Percentiles rank a stretch among this genome's conserved stretches.
phyloP scores from a whole-genome alignment of 2,888 invertebrate species.

The Epistrophe eligans region DNA sequence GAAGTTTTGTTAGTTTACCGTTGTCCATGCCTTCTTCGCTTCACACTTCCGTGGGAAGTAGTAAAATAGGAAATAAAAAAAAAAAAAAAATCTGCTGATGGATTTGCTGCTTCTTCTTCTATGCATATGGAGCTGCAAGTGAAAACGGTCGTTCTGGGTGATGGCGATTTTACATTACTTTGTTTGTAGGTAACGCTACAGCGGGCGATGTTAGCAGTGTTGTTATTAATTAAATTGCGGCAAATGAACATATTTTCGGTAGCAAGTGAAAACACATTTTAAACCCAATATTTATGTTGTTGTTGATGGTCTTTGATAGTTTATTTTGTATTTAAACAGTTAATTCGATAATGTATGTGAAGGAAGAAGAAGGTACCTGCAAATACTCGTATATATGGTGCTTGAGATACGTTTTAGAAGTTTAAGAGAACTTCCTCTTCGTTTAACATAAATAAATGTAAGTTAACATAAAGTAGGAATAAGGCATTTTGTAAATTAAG shows the following conservation, averaged over 20 bases:
- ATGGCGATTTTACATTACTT: neutral
- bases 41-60: slow-evolving; percentile 69
- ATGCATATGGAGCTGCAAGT: neutral
- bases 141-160: neutral
- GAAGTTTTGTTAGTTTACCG: slow-evolving; percentile 70
- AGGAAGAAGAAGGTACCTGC: neutral
- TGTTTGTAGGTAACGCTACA: neutral
- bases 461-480: too few relatives aligned
- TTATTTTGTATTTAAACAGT: slow-evolving; percentile 37
- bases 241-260: slow-evolving; percentile 56
- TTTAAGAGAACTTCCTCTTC: neutral
- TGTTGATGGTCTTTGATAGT: slow-evolving; percentile 15
- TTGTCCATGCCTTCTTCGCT: slow-evolving; percentile 45
- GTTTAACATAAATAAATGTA: too few relatives aligned
- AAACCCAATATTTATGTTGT: slow-evolving; percentile 38
- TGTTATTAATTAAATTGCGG: slow-evolving; percentile 52
- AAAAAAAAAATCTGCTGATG: slow-evolving; percentile 38
- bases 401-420: neutral
- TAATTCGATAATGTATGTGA: slow-evolving; percentile 39
- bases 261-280: slow-evolving; percentile 38
- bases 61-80: slow-evolving; percentile 27
- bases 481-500: too few relatives aligned
- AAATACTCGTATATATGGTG: neutral
- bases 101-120: slow-evolving; percentile 19
- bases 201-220: neutral